These are phyloP conservation scores for Drosophila ficusphila DNA, from an alignment of 1,140 invertebrate genomes.

Conservation along the genomic window DNA sequence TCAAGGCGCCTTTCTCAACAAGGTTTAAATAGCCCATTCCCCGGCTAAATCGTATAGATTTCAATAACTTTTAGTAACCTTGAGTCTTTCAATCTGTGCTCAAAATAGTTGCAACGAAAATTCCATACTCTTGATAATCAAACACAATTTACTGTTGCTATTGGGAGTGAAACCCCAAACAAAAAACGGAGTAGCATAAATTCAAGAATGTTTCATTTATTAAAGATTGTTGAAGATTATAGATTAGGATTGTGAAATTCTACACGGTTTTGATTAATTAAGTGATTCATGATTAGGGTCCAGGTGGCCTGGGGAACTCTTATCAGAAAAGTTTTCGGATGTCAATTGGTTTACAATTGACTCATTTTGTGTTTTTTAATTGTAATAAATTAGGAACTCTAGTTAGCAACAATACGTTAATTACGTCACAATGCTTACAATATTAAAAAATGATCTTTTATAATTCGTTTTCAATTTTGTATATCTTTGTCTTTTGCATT, in stretches of 20 bases:
- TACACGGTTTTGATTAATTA: conserved; percentile 31
- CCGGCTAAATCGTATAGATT: conserved; percentile 5
- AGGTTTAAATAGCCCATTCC: background rate
- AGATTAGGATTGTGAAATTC: conserved; percentile 48
- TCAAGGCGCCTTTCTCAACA: conserved; percentile 11
- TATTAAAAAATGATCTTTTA: too few species aligned
- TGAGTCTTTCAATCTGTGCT: conserved; percentile 1
- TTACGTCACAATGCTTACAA: too few species aligned
- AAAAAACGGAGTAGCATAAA: conserved; percentile 27
- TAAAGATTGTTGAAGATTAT: conserved; percentile 35
- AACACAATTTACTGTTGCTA: background rate
- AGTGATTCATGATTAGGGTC: conserved; percentile 39
- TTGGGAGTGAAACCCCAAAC: conserved; percentile 8
- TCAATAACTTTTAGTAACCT: background rate
- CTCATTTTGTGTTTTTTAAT: too few species aligned
- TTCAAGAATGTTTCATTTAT: conserved; percentile 44
- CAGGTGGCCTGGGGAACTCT: conserved; percentile 16
- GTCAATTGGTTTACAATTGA: conserved; percentile 14
- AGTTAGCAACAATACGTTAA: too few species aligned
- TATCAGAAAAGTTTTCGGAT: conserved; percentile 18
- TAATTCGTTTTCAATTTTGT: too few species aligned
- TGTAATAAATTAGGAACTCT: too few species aligned
- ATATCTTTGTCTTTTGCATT: too few species aligned
- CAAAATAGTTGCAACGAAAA: conserved; percentile 3
- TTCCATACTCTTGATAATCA: conserved; percentile 2